Conservation (phyloP, 2,888 invertebrate genomes). For the Ormyrus labotus region DNA sequence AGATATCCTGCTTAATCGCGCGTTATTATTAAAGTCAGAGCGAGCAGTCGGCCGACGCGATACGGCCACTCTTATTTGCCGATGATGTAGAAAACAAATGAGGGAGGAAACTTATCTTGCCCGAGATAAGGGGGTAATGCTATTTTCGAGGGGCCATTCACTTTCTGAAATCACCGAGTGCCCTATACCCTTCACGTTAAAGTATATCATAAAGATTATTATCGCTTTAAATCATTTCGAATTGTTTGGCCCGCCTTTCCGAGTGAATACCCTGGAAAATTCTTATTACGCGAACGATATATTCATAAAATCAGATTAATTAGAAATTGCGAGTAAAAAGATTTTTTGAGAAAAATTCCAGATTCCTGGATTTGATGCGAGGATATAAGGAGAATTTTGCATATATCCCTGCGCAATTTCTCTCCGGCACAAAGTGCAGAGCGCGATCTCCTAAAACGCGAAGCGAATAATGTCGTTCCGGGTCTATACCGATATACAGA, state of each 20-base stretch:
- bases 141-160: slow-evolving; percentile 1
- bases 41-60: background rate
- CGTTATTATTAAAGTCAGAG: slow-evolving; percentile 42
- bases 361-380: too few relatives aligned
- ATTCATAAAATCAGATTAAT: too few relatives aligned
- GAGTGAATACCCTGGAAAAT: too few relatives aligned
- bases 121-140: slow-evolving; percentile 23
- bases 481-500: background rate
- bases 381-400: too few relatives aligned
- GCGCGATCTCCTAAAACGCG: background rate
- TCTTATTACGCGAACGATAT: too few relatives aligned
- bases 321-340: too few relatives aligned
- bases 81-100: slow-evolving; percentile 47
- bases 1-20: slow-evolving; percentile 38
- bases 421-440: slow-evolving; percentile 14
- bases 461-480: slow-evolving; percentile 14
- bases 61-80: slow-evolving; percentile 21
- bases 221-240: slow-evolving; percentile 26
- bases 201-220: slow-evolving; percentile 8
- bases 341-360: too few relatives aligned
- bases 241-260: background rate
- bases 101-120: slow-evolving; percentile 25
- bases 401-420: background rate
- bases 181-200: background rate
- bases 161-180: background rate